phyloP scores from a whole-genome alignment of 2,113 vertebrate species.

The Centropus unirufus region DNA sequence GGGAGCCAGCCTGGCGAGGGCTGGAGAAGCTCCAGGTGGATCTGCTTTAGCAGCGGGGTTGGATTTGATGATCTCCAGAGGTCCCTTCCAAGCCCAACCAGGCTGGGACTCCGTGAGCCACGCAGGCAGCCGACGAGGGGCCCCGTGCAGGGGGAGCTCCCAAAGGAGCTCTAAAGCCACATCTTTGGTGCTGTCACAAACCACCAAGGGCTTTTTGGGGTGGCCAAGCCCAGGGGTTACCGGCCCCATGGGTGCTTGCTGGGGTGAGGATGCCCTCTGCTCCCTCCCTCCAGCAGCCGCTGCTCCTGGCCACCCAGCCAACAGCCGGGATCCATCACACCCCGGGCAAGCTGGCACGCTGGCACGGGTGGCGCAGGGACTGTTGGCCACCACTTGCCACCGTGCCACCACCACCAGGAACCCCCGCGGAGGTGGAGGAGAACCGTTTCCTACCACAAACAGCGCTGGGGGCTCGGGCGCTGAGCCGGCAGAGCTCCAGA shows the following conservation, averaged over 20 bases:
- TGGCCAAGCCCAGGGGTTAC: background rate
- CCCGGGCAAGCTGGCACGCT: accelerated
- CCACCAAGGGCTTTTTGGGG: background rate
- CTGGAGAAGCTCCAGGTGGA: background rate
- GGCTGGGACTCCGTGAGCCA: no score
- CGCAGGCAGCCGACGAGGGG: accelerated
- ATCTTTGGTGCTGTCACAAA: background rate
- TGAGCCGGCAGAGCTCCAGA: background rate
- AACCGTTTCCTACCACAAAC: background rate
- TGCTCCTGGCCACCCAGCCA: background rate
- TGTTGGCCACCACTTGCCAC: background rate
- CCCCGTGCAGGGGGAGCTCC: accelerated
- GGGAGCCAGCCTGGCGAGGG: background rate
- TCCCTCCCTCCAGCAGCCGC: background rate
- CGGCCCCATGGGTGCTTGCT: background rate
- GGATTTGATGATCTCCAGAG: no score
- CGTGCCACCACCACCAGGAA: background rate
- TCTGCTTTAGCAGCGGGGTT: no score
- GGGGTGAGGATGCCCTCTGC: background rate
- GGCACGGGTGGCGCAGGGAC: background rate
- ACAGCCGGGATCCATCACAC: accelerated
- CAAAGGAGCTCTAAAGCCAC: background rate
- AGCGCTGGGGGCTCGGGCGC: background rate
- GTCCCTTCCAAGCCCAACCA: no score
- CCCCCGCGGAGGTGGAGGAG: background rate